Evolutionary conservation across 2,113 vertebrate species (phyloP).

Genomic region (Ceuthmochares aereus): DNA sequence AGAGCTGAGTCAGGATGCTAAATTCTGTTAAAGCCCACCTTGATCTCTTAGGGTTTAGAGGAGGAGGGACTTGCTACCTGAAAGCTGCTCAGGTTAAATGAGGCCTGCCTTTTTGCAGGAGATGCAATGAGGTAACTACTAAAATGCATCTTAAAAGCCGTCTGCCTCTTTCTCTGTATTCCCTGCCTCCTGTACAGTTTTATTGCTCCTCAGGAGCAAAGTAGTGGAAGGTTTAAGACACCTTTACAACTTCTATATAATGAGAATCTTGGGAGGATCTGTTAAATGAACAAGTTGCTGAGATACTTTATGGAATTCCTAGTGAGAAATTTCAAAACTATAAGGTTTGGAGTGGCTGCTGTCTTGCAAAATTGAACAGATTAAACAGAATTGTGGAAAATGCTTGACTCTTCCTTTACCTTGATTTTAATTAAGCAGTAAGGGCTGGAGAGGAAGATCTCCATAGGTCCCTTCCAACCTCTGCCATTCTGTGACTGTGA

Average conservation of each 20-base stretch:
- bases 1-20: neutral
- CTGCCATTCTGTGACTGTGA: no score
- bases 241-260: neutral
- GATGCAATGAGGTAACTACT: neutral
- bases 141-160: neutral
- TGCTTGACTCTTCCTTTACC: neutral
- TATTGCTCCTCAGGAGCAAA: neutral
- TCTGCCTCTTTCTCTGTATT: accelerated
- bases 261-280: neutral
- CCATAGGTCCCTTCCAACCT: neutral
- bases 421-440: neutral
- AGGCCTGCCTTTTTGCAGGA: neutral
- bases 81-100: neutral
- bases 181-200: neutral
- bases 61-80: neutral
- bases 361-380: neutral
- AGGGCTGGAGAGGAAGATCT: neutral
- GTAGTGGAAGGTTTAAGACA: neutral
- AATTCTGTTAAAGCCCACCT: neutral
- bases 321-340: neutral
- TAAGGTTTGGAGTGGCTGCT: neutral
- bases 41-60: neutral
- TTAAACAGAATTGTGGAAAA: neutral
- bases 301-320: neutral
- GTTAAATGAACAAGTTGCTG: neutral